phyloP scores from a whole-genome alignment of 1,140 invertebrate species.

The Palaemon carinicauda region DNA sequence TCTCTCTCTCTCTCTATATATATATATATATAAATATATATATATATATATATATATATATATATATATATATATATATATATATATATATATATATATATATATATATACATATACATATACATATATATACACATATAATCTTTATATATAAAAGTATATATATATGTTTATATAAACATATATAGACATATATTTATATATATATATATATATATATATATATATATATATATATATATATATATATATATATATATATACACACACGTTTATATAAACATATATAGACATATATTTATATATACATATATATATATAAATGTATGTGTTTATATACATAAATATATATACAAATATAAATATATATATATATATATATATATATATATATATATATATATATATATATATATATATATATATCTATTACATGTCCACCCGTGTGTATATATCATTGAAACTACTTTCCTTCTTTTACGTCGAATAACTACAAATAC shows the following conservation, averaged over 20 bases:
- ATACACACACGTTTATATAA: neutral
- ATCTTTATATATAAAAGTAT: neutral
- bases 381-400: neutral
- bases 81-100: too few species aligned
- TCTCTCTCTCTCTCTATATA: too few species aligned
- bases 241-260: neutral
- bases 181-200: neutral
- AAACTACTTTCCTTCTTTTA: too few species aligned
- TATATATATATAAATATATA: too few species aligned
- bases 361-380: neutral
- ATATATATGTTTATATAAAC: neutral
- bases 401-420: too few species aligned
- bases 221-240: neutral
- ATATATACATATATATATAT: neutral
- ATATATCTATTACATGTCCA: too few species aligned
- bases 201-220: conserved; percentile 2
- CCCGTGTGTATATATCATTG: too few species aligned
- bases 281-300: neutral
- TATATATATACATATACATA: too few species aligned
- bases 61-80: too few species aligned
- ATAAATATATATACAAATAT: conserved; percentile 2
- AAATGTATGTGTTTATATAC: neutral
- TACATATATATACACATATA: too few species aligned
- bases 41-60: too few species aligned
- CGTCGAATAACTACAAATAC: too few species aligned